These are phyloP conservation scores for Ephestia elutella DNA, from an alignment of 1,140 invertebrate species.

Conservation along the genomic window DNA sequence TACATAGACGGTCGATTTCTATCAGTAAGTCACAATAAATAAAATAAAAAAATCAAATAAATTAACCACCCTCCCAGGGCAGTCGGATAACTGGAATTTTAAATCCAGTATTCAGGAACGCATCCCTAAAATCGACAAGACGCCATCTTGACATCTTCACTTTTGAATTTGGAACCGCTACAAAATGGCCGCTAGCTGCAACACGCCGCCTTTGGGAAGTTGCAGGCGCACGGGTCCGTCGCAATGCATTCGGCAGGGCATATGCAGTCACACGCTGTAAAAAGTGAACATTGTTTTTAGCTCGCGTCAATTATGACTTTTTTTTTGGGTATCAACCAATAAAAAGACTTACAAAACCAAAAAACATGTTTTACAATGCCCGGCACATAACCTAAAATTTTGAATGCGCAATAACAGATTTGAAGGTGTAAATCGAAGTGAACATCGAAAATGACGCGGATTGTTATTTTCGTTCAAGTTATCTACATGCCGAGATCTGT, in stretches of 20 bases:
- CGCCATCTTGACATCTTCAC: conserved; percentile 21
- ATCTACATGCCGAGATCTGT: too few relatives aligned
- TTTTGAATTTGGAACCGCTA: conserved; percentile 33
- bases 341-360: too few relatives aligned
- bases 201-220: conserved; percentile 54
- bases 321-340: too few relatives aligned
- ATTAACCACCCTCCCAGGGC: neutral
- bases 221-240: conserved; percentile 57
- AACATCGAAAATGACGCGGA: too few relatives aligned
- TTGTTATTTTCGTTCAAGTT: too few relatives aligned
- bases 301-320: too few relatives aligned
- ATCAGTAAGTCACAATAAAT: neutral
- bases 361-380: too few relatives aligned
- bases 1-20: neutral
- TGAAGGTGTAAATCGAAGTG: too few relatives aligned
- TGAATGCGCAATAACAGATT: too few relatives aligned
- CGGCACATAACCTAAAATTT: too few relatives aligned
- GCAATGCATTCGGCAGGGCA: conserved; percentile 58
- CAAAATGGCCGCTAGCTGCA: conserved; percentile 38
- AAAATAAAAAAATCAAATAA: neutral
- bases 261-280: conserved; percentile 49
- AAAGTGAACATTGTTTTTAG: neutral
- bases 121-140: neutral
- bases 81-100: neutral
- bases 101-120: neutral